Evolutionary conservation across 1,140 invertebrate genomes (phyloP).

Genomic region (Ctenoplectra terminalis): DNA sequence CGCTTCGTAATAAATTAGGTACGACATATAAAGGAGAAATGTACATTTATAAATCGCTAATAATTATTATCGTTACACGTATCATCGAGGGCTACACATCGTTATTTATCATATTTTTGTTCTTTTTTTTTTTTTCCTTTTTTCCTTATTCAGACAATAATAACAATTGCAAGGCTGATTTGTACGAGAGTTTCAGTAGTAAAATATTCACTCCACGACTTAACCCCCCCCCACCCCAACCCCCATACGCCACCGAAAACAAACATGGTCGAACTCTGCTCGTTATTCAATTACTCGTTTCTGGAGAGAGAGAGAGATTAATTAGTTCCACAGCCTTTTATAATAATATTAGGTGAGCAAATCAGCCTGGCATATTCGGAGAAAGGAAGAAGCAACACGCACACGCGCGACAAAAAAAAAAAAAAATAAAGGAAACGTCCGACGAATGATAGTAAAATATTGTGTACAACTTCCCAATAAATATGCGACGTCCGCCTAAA

Average conservation of each 20-base stretch:
- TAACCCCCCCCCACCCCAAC: not conserved
- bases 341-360: slow-evolving; percentile 50
- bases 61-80: slow-evolving; percentile 59
- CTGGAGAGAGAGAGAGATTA: not conserved
- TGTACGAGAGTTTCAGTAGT: slow-evolving; percentile 47
- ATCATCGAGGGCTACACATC: slow-evolving; percentile 11
- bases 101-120: not conserved
- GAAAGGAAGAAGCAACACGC: slow-evolving; percentile 29
- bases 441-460: slow-evolving; percentile 56
- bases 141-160: slow-evolving; percentile 46
- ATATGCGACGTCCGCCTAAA: slow-evolving; percentile 67
- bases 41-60: slow-evolving; percentile 58
- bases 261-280: slow-evolving; percentile 4
- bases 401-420: slow-evolving; percentile 30
- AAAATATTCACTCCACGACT: slow-evolving; percentile 43
- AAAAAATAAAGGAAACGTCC: slow-evolving; percentile 29
- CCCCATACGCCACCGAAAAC: slow-evolving; percentile 10
- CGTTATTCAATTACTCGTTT: slow-evolving; percentile 21
- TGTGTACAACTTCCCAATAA: slow-evolving; percentile 74
- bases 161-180: slow-evolving; percentile 64
- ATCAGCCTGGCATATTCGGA: slow-evolving; percentile 63
- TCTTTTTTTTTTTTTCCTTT: not conserved
- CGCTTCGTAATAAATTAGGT: slow-evolving; percentile 73
- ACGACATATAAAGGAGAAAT: slow-evolving; percentile 54
- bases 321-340: slow-evolving; percentile 59